Base-by-base conservation (phyloP, 92 coral and sea anemone genomes). In the Parazoanthus swiftii region DNA sequence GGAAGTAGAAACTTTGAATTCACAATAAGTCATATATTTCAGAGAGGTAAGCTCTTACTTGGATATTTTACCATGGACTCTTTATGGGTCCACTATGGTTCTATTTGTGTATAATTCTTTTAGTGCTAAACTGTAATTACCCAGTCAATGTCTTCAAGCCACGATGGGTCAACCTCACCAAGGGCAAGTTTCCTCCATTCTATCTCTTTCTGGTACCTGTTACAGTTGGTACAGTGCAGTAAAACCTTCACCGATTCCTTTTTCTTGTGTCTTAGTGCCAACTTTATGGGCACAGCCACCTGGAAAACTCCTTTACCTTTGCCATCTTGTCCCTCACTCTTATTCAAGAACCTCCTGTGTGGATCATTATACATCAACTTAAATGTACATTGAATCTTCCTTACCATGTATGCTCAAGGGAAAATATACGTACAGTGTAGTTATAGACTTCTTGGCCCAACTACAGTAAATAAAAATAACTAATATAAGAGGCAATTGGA, bases 121-220 rank as follows among this genome's bases (percentile, higher is more conserved):
- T 23, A 23, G 14, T 63, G 70, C 0, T 39, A 39, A 39, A 39
- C 42, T 39, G 26, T 66, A 6, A 10, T 82, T 16, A 92, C 95
- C 98, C 98, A 95, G 50, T 87, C 88, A n/a, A 97, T 63, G 42
- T 85, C 88, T 85, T 94, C 93, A 33, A 97, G 68, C 93, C 94
- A 91, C 0, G 93, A 89, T 13, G 94, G 93, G 65, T 94, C 95
- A 54, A 97, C 74, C 10, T 91, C 94, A 13, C 89, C 88, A 75
- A 97, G 76, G 4, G 91, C 95, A 42, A 97, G 92, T 70, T 90
- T 95, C 50, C 91, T 86, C 99, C 99, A 97, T 37, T 95, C 95
- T 2, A 97, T 91, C 82, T 88, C 92, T 33, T 91, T 92, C 42
- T 81, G 79, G 10, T 89, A 86, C 42, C 84, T 75, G 65, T 85